phyloP scores from a whole-genome alignment of 2,888 invertebrate genomes.

The Drosophila ochracea region DNA sequence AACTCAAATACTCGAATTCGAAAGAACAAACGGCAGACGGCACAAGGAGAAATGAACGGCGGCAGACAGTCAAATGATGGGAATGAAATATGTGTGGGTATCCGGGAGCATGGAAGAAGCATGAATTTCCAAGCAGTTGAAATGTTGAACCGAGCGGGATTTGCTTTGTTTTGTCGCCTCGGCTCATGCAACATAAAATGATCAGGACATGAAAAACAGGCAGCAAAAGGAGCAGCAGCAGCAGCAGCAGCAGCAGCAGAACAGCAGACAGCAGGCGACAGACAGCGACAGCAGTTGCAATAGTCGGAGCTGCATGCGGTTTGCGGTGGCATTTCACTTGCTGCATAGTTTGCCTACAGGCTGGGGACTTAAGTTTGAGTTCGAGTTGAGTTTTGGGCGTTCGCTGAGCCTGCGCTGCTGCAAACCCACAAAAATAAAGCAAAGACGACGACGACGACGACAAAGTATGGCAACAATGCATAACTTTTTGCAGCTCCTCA shows the following conservation, averaged over 20 bases:
- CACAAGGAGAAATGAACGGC: neutral
- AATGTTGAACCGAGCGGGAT: conserved; percentile 66
- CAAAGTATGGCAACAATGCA: conserved; percentile 66
- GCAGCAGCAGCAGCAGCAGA: neutral
- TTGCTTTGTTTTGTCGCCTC: conserved; percentile 76
- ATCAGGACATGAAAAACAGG: conserved; percentile 40
- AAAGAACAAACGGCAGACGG: conserved; percentile 42
- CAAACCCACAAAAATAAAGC: conserved; percentile 67
- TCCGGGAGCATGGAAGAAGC: conserved; percentile 30
- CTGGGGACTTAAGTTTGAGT: conserved; percentile 26
- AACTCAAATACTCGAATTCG: conserved; percentile 48
- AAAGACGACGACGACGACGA: conserved; percentile 45
- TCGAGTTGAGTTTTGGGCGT: conserved; percentile 10
- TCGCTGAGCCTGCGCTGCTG: neutral
- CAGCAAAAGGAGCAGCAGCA: conserved; percentile 27
- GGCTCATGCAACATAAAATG: conserved; percentile 64
- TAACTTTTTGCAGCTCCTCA: conserved; percentile 51
- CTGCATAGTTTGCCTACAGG: conserved; percentile 62
- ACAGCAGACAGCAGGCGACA: neutral
- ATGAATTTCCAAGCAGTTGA: conserved; percentile 73
- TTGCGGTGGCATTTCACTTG: conserved; percentile 74
- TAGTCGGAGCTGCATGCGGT: conserved; percentile 66
- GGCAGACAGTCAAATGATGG: neutral
- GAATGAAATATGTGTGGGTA: neutral
- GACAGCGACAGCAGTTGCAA: conserved; percentile 44